Evolutionary conservation across 2,888 invertebrate genomes (phyloP), one percentile per base, ranked within the genome.

Genomic region (Carterocephalus palaemon): DNA sequence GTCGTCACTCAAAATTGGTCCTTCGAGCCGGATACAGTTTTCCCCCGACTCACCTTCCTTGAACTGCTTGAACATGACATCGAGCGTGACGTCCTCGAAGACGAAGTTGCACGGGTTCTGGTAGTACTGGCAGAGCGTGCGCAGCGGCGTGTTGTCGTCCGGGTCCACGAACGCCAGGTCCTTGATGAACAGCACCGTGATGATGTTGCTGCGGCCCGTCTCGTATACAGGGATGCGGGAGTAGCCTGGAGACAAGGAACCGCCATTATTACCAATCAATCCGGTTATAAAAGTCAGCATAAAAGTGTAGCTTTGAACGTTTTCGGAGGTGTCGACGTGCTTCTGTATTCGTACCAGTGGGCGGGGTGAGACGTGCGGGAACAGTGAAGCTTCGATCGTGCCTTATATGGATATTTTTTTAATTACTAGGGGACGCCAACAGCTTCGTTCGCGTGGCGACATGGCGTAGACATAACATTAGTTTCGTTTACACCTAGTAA

Each of bases 161-260:
- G 99, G 98, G 86, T 99, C 99, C 56, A 99, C 94, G 72, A 99
- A 95, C 1, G 99, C 98, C 66, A 99, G 89, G 83, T 99, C 99
- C 80, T 99, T 99, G 63, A 98, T 97, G 83, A 98, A 98, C 10
- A 99, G 88, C 70, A 99, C 91, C 3, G 96, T 95, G 7, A 98
- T 92, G 57, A 99, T 96, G 79, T 97, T 97, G 56, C 92, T 92
- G 40, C 94, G 89, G 54, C 89, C 88, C 0, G 92, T 92, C 61
- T 98, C 97, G 77, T 90, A 99, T 0, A 99, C 97, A 0, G 99
- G 99, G 65, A 99, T 95, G 19, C 99, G 91, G 16, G 99, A 98
- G 85, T 94, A 99, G 1, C 99, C 93, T 92, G 76, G 26, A 33
- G 16, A 19, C 8, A 20, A 32, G n/a, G 4, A 13, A 3, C 4